A percentile compares a stretch with the other conserved stretches of the same genome.
phyloP scores from a whole-genome alignment of 2,113 vertebrate species.

The Prochilodus magdalenae region DNA sequence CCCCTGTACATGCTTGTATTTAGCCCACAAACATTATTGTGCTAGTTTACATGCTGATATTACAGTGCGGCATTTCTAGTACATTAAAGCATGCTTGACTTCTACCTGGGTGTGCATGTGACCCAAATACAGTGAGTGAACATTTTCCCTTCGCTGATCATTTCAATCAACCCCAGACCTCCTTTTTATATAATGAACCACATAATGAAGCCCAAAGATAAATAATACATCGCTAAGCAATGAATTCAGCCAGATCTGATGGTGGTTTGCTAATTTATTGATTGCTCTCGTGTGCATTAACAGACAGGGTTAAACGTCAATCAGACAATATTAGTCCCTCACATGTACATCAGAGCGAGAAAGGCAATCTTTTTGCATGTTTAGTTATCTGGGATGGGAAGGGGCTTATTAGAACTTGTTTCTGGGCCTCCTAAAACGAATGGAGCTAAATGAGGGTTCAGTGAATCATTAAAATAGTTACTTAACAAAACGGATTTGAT shows the following conservation, averaged over 20 bases:
- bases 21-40: too few relatives aligned
- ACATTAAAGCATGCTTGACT: too few relatives aligned
- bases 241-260: constrained; percentile 75
- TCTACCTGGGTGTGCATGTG: constrained; percentile 8
- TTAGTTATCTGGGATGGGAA: not conserved
- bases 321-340: constrained; percentile 70
- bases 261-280: constrained; percentile 77
- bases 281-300: constrained; percentile 64
- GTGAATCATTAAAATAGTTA: not conserved
- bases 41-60: too few relatives aligned
- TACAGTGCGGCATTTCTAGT: too few relatives aligned
- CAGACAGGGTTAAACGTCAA: constrained; percentile 78
- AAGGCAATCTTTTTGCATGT: constrained; percentile 66
- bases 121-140: constrained; percentile 29
- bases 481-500: not conserved
- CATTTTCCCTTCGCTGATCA: constrained; percentile 65
- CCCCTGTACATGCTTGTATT: too few relatives aligned
- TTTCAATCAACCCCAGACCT: constrained; percentile 67
- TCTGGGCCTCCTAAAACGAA: not conserved
- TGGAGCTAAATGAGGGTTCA: not conserved
- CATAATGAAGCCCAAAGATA: constrained; percentile 60
- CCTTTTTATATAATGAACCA: constrained; percentile 54
- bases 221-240: constrained; percentile 77
- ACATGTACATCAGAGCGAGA: constrained; percentile 68
- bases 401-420: not conserved